Percentiles rank a stretch among this genome's conserved stretches.
phyloP scores from a whole-genome alignment of 2,797 vertebrate genomes.

The Gallinago solitaria region DNA sequence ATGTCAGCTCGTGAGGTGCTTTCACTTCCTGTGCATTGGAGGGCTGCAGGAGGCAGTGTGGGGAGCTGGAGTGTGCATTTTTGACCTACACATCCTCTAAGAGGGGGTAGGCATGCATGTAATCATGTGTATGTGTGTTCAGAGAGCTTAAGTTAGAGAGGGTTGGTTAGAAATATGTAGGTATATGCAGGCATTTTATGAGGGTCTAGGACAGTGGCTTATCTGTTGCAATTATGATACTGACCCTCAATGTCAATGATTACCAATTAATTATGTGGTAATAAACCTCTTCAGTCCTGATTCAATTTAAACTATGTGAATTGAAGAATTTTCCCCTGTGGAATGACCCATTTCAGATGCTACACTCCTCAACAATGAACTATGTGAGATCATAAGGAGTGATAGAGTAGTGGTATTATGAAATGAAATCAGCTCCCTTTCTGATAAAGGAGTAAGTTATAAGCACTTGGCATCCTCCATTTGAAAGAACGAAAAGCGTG shows the following conservation, averaged over 20 bases:
- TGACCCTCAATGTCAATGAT: neutral
- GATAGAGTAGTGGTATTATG: neutral
- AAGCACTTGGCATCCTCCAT: neutral
- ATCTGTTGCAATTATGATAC: neutral
- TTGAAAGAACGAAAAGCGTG: neutral
- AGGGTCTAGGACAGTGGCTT: neutral
- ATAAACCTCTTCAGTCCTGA: neutral
- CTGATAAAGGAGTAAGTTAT: neutral
- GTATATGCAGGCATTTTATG: neutral
- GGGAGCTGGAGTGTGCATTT: neutral
- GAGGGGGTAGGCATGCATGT: fast-evolving
- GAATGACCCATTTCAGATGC: neutral
- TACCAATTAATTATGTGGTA: neutral
- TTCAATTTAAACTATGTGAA: neutral
- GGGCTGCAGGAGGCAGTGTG: neutral
- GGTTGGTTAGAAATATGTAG: neutral
- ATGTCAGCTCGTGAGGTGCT: neutral
- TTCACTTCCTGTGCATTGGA: neutral
- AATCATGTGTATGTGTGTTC: neutral
- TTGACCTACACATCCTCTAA: neutral
- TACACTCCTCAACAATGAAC: neutral
- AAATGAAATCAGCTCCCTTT: neutral
- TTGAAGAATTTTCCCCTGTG: neutral
- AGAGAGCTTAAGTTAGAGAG: neutral
- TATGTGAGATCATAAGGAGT: neutral